A percentile compares a stretch with the other conserved stretches of the same genome.
Conservation (phyloP, 2,888 invertebrate species). For the Caenorhabditis wallacei region DNA sequence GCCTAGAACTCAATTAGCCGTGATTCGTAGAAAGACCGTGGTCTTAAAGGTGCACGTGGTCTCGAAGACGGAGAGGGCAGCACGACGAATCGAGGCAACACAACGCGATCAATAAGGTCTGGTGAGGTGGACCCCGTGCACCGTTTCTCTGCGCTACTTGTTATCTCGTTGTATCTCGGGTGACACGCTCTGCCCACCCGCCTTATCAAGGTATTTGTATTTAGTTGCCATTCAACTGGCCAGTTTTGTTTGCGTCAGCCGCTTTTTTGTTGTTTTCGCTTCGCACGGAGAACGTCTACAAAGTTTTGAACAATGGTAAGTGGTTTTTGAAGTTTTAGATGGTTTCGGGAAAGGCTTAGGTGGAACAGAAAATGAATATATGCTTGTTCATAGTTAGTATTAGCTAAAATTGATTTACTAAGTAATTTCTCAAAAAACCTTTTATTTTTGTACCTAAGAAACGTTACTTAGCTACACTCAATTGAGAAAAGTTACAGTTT, state of each 20-base stretch:
- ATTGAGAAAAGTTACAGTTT: too few relatives aligned
- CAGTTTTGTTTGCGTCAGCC: conserved; percentile 58
- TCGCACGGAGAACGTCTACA: conserved; percentile 1
- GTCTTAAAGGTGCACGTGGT: conserved; percentile 52
- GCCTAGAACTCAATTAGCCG: conserved; percentile 14
- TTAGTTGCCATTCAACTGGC: conserved; percentile 54
- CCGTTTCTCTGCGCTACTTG: conserved; percentile 14
- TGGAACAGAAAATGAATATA: too few relatives aligned
- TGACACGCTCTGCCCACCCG: conserved; percentile 36
- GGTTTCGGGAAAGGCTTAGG: too few relatives aligned
- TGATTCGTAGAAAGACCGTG: conserved; percentile 52
- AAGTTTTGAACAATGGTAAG: conserved; percentile 46
- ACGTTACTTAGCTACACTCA: too few relatives aligned
- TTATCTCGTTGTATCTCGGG: conserved; percentile 10
- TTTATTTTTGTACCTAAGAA: too few relatives aligned
- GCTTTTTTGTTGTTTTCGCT: conserved; percentile 28
- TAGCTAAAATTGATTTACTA: too few relatives aligned
- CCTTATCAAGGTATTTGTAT: conserved; percentile 65
- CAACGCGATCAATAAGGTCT: conserved; percentile 50
- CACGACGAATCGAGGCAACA: conserved; percentile 3
- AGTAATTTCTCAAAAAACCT: too few relatives aligned
- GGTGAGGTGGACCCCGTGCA: conserved; percentile 18
- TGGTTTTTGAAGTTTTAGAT: background rate
- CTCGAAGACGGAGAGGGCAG: background rate
- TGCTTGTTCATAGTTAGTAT: too few relatives aligned